Evolutionary conservation across 2,888 invertebrate species (phyloP), one percentile per base, ranked within the genome.

Genomic region (Mythimna impura): DNA sequence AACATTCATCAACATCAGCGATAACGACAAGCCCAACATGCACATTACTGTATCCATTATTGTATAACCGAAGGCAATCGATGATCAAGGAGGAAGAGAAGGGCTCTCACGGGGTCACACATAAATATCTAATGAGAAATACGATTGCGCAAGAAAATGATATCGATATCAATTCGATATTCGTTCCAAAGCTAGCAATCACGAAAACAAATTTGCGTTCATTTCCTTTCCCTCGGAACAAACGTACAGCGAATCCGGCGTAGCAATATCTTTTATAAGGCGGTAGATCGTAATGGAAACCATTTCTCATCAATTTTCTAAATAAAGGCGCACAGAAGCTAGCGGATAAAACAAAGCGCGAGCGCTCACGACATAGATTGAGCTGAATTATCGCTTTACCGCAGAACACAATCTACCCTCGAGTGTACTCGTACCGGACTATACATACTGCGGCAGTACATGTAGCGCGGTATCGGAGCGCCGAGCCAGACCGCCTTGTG

Each of bases 281-380:
- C 95, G 93, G 94, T 92, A 91, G 92, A 90, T 92, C 91, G 94
- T 96, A 96, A 96, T 96, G 96, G 96, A 94, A 93, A 95, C 94
- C 95, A 95, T 96, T 96, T 96, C 96, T 95, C 96, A 96, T 96
- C 96, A 96, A 96, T 96, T 96, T 96, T 96, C 96, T 96, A 95
- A 96, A 96, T 96, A 96, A 96, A 96, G 96, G 96, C 93, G 93
- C 94, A 95, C 96, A 95, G 96, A 94, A 96, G 96, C 96, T 93
- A 93, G 93, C 94, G 94, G 93, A 94, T 94, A 93, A 94, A 94
- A 96, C 96, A 96, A 96, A 96, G 96, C 96, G 93, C 92, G 88
- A 86, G 93, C 91, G 93, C 95, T 94, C 96, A 96, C 96, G 96
- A 96, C 96, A 94, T 96, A 96, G 96, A 96, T 96, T 96, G 96